Conservation (phyloP, 2,888 invertebrate genomes). For the Eutolmus rufibarbis region DNA sequence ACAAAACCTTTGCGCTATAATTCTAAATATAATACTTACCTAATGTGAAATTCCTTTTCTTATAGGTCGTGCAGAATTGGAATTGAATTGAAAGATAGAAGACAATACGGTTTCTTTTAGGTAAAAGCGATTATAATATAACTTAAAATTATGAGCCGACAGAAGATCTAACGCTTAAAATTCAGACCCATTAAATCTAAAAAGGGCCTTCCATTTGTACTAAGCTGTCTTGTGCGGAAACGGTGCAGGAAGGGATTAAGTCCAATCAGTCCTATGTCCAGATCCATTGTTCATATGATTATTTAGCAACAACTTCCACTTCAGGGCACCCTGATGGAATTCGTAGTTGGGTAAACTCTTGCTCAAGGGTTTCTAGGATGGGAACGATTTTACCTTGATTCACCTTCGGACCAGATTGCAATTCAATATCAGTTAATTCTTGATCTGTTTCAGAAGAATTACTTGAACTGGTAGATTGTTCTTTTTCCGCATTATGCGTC, state of each 20-base stretch:
- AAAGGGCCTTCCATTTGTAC: neutral
- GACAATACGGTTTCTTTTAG: neutral
- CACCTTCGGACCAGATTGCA: neutral
- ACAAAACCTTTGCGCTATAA: too few relatives aligned
- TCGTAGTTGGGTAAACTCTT: neutral
- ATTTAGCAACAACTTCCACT: neutral
- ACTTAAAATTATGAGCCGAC: neutral
- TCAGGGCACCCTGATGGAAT: neutral
- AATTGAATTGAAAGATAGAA: neutral
- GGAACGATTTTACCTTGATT: neutral
- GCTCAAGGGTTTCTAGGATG: neutral
- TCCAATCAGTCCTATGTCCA: neutral
- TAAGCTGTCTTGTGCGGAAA: neutral
- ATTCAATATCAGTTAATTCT: neutral
- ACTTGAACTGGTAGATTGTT: neutral
- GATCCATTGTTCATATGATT: neutral
- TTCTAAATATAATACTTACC: too few relatives aligned
- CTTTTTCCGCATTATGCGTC: neutral
- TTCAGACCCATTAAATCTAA: neutral
- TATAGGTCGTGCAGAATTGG: neutral
- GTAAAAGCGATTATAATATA: neutral
- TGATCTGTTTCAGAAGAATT: neutral
- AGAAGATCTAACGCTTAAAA: neutral
- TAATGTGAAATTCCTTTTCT: neutral
- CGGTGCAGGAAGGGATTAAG: neutral